These are phyloP conservation scores for Pseudorhiza aurosa DNA, from an alignment of 30 jellyfish, hydroid and myxozoan genomes.

Conservation along the genomic window DNA sequence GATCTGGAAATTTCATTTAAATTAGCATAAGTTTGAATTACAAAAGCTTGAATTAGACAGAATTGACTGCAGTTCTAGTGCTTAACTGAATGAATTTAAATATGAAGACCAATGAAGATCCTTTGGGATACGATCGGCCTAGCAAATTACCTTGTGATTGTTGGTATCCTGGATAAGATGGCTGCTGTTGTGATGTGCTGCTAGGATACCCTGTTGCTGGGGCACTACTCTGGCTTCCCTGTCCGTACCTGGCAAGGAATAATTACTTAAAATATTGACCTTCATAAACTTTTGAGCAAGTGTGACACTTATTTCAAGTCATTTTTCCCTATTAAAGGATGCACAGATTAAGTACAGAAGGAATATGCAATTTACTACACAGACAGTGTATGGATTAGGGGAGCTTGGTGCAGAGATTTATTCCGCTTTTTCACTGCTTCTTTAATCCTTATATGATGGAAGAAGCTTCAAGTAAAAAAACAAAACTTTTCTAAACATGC, in stretches of 20 bases:
- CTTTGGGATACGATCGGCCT: no score
- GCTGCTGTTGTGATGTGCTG: slow-evolving; percentile 17
- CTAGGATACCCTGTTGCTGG: slow-evolving; percentile 18
- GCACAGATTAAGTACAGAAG: not conserved
- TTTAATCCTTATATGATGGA: no score
- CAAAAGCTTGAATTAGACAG: no score
- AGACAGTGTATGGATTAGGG: not conserved
- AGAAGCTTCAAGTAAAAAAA: no score
- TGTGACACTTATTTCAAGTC: not conserved
- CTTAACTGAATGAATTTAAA: not conserved
- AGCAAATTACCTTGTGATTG: slow-evolving; percentile 14
- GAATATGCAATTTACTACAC: not conserved
- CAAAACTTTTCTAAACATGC: no score
- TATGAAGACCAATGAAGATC: no score
- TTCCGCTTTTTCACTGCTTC: no score
- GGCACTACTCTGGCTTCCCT: slow-evolving; percentile 36
- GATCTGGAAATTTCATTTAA: no score
- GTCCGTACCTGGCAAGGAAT: not conserved
- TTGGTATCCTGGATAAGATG: slow-evolving; percentile 35
- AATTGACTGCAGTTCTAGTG: not conserved
- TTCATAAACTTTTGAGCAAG: not conserved
- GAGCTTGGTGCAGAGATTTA: no score
- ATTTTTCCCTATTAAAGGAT: not conserved
- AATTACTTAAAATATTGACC: not conserved
- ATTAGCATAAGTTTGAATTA: no score